phyloP scores from a whole-genome alignment of 2,113 vertebrate species.

The Fukomys damarensis region DNA sequence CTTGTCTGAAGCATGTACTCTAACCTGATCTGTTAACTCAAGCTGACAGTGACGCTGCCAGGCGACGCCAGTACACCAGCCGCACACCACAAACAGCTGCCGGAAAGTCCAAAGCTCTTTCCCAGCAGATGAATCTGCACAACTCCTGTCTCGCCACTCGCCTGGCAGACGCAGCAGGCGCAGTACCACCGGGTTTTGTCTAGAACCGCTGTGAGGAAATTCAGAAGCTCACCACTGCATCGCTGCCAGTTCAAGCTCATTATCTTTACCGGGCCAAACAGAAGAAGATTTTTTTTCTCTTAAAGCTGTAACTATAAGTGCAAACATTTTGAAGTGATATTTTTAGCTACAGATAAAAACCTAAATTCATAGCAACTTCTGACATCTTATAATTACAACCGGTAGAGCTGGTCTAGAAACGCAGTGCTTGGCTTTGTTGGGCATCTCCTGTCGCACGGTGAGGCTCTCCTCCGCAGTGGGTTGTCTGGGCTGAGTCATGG shows the following conservation, averaged over 20 bases:
- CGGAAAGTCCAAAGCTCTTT: constrained; percentile 76
- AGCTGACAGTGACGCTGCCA: constrained; percentile 58
- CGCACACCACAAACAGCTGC: constrained; percentile 66
- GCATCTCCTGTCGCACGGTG: neutral
- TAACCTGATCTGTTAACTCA: constrained; percentile 45
- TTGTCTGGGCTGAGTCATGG: neutral
- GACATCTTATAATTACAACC: neutral
- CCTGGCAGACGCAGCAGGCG: constrained; percentile 54
- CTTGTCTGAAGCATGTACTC: constrained; percentile 27
- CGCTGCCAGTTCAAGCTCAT: neutral
- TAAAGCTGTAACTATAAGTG: constrained; percentile 11
- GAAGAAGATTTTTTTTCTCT: neutral
- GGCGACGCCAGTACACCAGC: neutral
- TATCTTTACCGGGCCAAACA: constrained; percentile 3
- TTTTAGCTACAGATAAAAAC: neutral
- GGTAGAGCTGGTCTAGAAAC: neutral
- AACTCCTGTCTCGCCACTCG: constrained; percentile 68
- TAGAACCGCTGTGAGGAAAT: constrained; percentile 59
- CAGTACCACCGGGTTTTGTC: constrained; percentile 45
- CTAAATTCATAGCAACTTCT: neutral
- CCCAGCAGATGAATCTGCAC: constrained; percentile 62
- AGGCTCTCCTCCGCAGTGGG: neutral
- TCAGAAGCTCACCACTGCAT: constrained; percentile 3
- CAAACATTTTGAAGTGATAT: constrained; percentile 1
- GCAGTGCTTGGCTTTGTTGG: neutral